Conservation (phyloP, 2,888 invertebrate genomes). For the Prenolepis imparis region DNA sequence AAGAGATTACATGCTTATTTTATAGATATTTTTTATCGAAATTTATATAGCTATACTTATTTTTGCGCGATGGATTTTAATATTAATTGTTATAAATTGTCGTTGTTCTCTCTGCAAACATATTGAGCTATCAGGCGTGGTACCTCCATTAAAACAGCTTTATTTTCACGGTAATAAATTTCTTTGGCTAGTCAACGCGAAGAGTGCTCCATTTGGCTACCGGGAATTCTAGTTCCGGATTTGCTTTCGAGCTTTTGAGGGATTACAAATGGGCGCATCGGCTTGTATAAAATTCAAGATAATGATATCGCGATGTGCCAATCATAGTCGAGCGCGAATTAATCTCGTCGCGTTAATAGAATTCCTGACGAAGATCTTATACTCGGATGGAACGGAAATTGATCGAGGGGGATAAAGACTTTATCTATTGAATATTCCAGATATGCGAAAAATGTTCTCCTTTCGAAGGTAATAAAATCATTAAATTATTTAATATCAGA, state of each 20-base stretch:
- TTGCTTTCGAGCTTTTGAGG: conserved; percentile 60
- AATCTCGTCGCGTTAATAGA: conserved; percentile 64
- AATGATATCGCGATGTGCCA: conserved; percentile 56
- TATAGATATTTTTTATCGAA: not conserved
- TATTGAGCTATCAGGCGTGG: too few species aligned
- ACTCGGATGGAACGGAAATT: conserved; percentile 17
- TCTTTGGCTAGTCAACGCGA: not conserved
- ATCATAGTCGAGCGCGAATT: conserved; percentile 50
- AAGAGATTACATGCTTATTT: not conserved
- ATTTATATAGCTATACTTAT: not conserved
- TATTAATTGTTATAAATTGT: conserved; percentile 1
- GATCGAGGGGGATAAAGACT: not conserved
- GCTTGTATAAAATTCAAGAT: conserved; percentile 70
- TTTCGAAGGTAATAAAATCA: not conserved
- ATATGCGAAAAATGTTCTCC: not conserved
- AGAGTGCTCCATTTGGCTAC: conserved; percentile 16
- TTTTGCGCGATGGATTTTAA: not conserved
- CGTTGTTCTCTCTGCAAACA: not conserved
- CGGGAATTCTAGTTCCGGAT: conserved; percentile 39
- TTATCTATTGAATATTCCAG: conserved; percentile 11
- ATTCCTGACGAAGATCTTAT: conserved; percentile 54
- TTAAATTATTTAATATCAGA: not conserved
- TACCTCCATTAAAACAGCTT: not conserved
- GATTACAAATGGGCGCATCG: conserved; percentile 64
- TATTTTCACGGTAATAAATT: conserved; percentile 18